Evolutionary conservation across 2,888 invertebrate species (phyloP).

Genomic region (Apotomis turbidana): DNA sequence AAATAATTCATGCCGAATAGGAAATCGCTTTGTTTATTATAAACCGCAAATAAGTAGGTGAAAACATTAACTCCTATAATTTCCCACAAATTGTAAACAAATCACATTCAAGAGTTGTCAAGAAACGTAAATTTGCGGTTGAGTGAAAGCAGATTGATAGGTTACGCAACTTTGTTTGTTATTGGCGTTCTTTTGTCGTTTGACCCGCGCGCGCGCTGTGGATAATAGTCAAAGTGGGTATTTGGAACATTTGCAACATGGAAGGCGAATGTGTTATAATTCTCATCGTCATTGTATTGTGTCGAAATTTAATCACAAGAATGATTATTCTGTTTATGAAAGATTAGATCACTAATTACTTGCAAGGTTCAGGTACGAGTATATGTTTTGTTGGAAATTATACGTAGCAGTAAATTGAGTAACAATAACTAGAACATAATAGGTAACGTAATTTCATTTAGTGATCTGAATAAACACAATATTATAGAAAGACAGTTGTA

Average conservation of each 20-base stretch:
- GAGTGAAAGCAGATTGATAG: slow-evolving; percentile 59
- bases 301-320: slow-evolving; percentile 6
- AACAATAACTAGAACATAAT: too few relatives aligned
- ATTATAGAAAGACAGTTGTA: too few relatives aligned
- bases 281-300: neutral
- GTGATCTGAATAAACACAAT: too few relatives aligned
- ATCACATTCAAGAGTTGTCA: slow-evolving; percentile 43
- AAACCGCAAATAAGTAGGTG: slow-evolving; percentile 19
- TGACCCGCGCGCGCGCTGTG: slow-evolving; percentile 13
- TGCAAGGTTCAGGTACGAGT: too few relatives aligned
- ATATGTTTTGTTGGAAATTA: too few relatives aligned
- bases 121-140: slow-evolving; percentile 51
- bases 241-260: slow-evolving; percentile 28
- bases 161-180: slow-evolving; percentile 49
- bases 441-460: too few relatives aligned
- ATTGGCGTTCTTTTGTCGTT: slow-evolving; percentile 46
- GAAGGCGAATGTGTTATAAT: neutral
- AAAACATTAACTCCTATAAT: slow-evolving; percentile 1
- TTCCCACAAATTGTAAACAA: slow-evolving; percentile 13
- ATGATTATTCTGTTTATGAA: neutral
- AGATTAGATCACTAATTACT: too few relatives aligned
- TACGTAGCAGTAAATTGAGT: too few relatives aligned
- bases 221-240: slow-evolving; percentile 28
- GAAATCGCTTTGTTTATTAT: neutral
- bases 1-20: neutral